Evolutionary conservation across 2,888 invertebrate species (phyloP).

Genomic region (Xanthorhoe spadicearia): DNA sequence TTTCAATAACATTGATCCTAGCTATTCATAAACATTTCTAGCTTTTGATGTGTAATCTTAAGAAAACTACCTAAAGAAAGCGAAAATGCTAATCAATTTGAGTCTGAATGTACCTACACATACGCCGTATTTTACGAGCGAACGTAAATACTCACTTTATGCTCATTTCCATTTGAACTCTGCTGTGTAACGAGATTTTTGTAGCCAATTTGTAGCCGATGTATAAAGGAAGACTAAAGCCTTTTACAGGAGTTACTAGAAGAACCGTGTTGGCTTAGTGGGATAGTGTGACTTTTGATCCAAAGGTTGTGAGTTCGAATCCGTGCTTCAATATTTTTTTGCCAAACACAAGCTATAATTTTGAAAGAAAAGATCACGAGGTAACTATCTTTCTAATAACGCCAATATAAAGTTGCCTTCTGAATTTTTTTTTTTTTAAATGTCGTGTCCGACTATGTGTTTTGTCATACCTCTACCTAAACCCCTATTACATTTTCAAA

Average conservation of each 20-base stretch:
- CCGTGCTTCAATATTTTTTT: no score
- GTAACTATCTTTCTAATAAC: no score
- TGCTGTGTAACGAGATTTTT: conserved; percentile 22
- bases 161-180: conserved; percentile 33
- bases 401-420: no score
- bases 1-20: neutral
- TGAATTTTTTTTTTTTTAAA: no score
- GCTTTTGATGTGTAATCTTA: neutral
- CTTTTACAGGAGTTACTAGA: neutral
- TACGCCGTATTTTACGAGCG: conserved; percentile 47
- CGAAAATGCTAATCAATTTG: neutral
- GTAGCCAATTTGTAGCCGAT: conserved; percentile 3
- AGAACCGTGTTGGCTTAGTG: no score
- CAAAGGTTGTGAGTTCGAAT: no score
- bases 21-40: neutral
- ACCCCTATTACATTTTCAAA: no score
- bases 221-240: neutral
- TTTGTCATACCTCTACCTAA: no score
- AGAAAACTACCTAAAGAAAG: neutral
- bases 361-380: no score
- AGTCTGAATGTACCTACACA: conserved; percentile 31
- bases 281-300: no score
- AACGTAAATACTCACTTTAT: conserved; percentile 30
- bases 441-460: no score
- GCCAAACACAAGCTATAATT: no score